Base-by-base conservation (phyloP, 2,888 invertebrate species). In the Teleogryllus oceanicus region DNA sequence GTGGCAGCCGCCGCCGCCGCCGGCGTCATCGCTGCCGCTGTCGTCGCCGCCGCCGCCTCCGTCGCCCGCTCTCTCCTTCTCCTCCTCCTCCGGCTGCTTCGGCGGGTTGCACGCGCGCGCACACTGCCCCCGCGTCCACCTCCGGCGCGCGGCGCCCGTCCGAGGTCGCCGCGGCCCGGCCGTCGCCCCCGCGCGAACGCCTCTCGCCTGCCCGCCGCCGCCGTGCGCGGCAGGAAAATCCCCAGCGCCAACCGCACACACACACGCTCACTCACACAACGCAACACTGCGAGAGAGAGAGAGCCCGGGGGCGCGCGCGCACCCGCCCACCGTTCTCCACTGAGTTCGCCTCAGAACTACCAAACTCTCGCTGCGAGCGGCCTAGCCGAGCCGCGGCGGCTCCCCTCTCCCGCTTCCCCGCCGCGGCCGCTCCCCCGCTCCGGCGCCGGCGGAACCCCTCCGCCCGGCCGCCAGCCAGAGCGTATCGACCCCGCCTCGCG, bases 271-370 rank as follows among this genome's bases (percentile, higher is more conserved):
- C 8, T 37, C 37, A 37, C 37, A 37, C 37, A 37, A 37, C 37
- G 37, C 37, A 37, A 37, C 37, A 37, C 37, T 8, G 37, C 37
- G 37, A n/a, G 62, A 62, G 62, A 24, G 24, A 24, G 24, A 24
- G 13, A n/a, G 62, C n/a, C 62, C 16, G 62, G 16, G 13, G 62
- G 13, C 62, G 62, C 62, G n/a, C 62, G 62, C 62, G 62, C 62
- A 62, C 16, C 62, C 62, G 4, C 62, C 62, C n/a, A 62, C 62
- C 62, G 62, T 18, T n/a, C 62, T 13, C 62, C 62, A 62, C 62
- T 62, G 62, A 62, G 62, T 62, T 62, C 62, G 62, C 62, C 62
- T 62, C 62, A 62, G 62, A 62, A 62, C 62, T 62, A 62, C 62
- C 62, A 62, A 62, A 62, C 62, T 62, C 62, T n/a, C 16, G 62